Conservation (phyloP, 2,113 vertebrate species). For the Tetrao urogallus region DNA sequence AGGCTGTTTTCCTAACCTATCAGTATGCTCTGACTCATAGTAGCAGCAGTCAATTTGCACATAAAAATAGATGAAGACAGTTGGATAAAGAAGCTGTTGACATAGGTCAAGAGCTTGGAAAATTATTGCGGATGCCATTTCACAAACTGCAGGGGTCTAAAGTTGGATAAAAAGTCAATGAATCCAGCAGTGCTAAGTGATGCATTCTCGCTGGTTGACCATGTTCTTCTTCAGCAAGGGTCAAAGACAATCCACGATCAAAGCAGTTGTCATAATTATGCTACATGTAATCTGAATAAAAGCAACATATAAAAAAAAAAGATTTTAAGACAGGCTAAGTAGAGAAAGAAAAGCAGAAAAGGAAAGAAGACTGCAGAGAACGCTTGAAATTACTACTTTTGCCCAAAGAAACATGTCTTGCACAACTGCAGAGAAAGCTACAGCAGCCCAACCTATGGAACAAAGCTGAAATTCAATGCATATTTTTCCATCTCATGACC, state of each 20-base stretch:
- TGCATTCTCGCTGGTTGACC: background rate
- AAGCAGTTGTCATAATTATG: slow-evolving; percentile 20
- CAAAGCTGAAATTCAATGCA: background rate
- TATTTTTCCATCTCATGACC: background rate
- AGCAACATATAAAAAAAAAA: background rate
- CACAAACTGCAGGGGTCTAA: background rate
- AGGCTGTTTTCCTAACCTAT: background rate
- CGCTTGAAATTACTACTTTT: background rate
- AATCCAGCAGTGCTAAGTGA: background rate
- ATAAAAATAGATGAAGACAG: slow-evolving; percentile 9
- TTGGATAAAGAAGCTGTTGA: slow-evolving; percentile 18
- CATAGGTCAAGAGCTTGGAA: background rate
- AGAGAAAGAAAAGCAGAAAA: background rate
- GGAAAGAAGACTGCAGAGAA: background rate
- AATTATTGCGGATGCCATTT: slow-evolving; percentile 11
- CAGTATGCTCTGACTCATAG: background rate
- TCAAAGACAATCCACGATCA: slow-evolving; percentile 26
- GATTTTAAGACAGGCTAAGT: background rate
- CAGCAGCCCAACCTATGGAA: background rate
- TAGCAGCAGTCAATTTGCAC: background rate
- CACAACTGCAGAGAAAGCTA: background rate
- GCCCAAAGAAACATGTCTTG: background rate
- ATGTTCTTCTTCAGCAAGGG: background rate
- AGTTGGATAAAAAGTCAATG: background rate
- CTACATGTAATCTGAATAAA: background rate